A percentile compares a stretch with the other conserved stretches of the same genome.
Conservation (phyloP, 2,113 vertebrate species). For the Nycticorax nycticorax region DNA sequence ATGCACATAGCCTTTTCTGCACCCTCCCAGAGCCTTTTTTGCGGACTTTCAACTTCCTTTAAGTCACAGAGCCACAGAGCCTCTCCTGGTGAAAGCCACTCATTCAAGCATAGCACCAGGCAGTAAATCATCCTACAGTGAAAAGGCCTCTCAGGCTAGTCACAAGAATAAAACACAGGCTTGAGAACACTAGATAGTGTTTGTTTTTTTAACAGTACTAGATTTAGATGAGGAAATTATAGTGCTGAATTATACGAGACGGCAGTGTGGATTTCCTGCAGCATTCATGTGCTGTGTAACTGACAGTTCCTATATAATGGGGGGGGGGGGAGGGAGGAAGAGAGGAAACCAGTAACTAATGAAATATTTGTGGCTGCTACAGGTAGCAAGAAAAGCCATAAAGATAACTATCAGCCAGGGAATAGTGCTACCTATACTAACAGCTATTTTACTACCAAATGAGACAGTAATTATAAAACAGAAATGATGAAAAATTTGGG, state of each 20-base stretch:
- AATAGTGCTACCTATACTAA: neutral
- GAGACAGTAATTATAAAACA: neutral
- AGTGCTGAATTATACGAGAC: neutral
- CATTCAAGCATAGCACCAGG: neutral
- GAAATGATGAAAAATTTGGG: neutral
- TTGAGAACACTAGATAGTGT: neutral
- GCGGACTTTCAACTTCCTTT: neutral
- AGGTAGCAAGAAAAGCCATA: neutral
- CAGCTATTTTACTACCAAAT: neutral
- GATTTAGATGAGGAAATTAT: slow-evolving; percentile 29
- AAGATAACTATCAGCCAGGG: neutral
- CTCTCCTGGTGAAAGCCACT: neutral
- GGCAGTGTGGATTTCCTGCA: neutral
- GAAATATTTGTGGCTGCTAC: neutral
- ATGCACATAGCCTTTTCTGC: neutral
- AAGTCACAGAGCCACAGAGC: neutral
- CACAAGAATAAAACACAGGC: neutral
- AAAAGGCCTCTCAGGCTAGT: neutral
- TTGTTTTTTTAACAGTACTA: neutral
- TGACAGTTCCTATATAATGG: neutral
- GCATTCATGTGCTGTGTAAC: neutral
- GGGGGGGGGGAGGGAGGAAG: too few species aligned
- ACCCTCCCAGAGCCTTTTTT: neutral
- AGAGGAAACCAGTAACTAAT: neutral
- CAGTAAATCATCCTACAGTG: neutral